Conservation (phyloP, 2,113 vertebrate genomes). For the Bucco capensis region DNA sequence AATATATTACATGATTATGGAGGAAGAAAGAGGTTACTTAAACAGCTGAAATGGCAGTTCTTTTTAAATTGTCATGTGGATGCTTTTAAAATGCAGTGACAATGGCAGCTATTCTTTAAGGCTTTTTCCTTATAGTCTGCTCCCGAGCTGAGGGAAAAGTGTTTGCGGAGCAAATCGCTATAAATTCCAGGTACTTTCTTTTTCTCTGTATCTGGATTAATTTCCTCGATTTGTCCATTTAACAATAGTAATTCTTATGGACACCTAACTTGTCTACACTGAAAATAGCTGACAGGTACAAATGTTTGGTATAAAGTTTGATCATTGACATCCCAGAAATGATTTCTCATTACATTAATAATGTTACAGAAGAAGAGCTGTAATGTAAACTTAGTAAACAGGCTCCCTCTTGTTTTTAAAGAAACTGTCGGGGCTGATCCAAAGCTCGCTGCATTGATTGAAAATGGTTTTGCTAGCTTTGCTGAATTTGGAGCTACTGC, state of each 20-base stretch:
- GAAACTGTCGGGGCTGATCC: background rate
- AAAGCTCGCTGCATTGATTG: conserved; percentile 4
- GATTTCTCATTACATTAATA: conserved; percentile 24
- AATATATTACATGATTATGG: conserved; percentile 69
- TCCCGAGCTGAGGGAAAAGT: background rate
- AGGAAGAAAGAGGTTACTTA: conserved; percentile 70
- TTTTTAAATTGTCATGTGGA: conserved; percentile 65
- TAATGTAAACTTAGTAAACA: conserved; percentile 26
- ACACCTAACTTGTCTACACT: background rate
- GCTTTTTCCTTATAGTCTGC: conserved; percentile 37
- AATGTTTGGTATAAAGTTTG: conserved; percentile 6
- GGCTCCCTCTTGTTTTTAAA: background rate
- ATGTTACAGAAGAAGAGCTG: conserved; percentile 13
- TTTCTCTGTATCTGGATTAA: background rate
- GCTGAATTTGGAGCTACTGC: conserved; percentile 7
- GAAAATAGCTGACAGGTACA: conserved; percentile 39
- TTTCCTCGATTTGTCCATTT: conserved; percentile 13
- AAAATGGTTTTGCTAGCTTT: conserved; percentile 22
- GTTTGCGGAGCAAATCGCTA: conserved; percentile 59
- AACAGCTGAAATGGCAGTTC: conserved; percentile 72
- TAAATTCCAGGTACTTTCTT: conserved; percentile 37
- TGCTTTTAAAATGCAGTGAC: conserved; percentile 54
- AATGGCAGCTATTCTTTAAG: conserved; percentile 64
- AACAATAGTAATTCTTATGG: background rate
- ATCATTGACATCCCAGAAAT: background rate